Evolutionary conservation across 2,113 vertebrate genomes (phyloP).

Genomic region (Rattus rattus): DNA sequence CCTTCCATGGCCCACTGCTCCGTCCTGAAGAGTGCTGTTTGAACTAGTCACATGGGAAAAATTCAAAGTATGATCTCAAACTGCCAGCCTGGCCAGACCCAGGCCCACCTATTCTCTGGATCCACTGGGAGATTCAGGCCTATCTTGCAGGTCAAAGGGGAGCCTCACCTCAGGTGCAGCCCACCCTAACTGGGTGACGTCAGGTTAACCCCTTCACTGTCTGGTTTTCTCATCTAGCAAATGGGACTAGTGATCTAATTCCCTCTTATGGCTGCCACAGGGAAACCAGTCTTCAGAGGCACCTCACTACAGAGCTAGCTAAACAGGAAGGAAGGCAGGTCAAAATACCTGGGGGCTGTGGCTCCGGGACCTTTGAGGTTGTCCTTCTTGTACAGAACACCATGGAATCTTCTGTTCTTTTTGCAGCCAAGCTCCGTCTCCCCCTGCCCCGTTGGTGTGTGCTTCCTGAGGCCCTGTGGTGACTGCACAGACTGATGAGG

Average conservation of each 20-base stretch:
- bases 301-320: not conserved
- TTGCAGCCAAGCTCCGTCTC: fast-evolving
- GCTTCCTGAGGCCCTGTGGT: fast-evolving
- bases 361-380: fast-evolving
- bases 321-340: fast-evolving
- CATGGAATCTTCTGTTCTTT: not conserved
- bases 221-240: not conserved
- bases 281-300: fast-evolving
- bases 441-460: fast-evolving
- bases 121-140: not conserved
- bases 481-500: fast-evolving
- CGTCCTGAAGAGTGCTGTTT: not conserved
- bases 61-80: not conserved
- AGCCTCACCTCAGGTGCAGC: fast-evolving
- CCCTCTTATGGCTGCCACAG: not conserved
- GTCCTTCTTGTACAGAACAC: not conserved
- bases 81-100: not conserved
- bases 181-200: not conserved
- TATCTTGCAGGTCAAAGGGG: fast-evolving
- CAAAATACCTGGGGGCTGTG: not conserved
- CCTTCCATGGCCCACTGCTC: not conserved
- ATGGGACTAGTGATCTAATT: fast-evolving
- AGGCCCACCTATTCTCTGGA: too few relatives aligned
- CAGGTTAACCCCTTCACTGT: not conserved
- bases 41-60: not conserved